Base-by-base conservation (phyloP, 2,888 invertebrate genomes). In the Unio delphinus region DNA sequence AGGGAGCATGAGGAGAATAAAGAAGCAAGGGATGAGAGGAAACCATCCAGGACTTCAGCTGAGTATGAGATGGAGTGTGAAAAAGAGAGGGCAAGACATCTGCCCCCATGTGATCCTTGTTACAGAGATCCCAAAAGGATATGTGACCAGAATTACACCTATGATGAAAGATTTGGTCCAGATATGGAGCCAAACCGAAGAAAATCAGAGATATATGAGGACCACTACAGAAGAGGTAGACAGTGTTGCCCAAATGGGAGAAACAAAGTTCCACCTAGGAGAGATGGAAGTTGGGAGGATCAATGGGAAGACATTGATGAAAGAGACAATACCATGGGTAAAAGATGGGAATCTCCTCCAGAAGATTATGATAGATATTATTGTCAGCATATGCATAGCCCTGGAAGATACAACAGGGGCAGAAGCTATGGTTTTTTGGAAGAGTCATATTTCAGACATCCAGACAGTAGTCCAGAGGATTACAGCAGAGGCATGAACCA, bases 341-440 rank as follows among this genome's bases (percentile, higher is more conserved):
- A 75, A 61, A 66, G 68, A 45, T 79, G 76, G 59, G 76, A 74
- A 68, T 66, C 74, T 60, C 70, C 75, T 57, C 76, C 76, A 23
- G 65, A 65, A 30, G 75, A 68, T 15, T 73, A 67, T 61, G 45
- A 55, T 6, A 62, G 67, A 20, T 54, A 55, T 60, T 57, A 64
- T 57, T 56, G 67, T 54, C 23, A 65, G 61, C 30, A 69, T 34
- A 57, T 68, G 45, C 55, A 65, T 59, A 69, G 70, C 59, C 69
- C 74, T 54, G 70, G 73, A 55, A 64, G 70, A 58, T 73, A 67
- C 55, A 55, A 20, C 4, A 65, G 71, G 60, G 55, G 69, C 18
- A 66, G 73, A 55, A 71, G 71, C 55, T 63, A 67, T 23, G 76
- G 76, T 65, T 76, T 74, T 17, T 62, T 60, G 18, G 73, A 72